Evolutionary conservation across 2,888 invertebrate genomes (phyloP).

Genomic region (Eristalis arbustorum): DNA sequence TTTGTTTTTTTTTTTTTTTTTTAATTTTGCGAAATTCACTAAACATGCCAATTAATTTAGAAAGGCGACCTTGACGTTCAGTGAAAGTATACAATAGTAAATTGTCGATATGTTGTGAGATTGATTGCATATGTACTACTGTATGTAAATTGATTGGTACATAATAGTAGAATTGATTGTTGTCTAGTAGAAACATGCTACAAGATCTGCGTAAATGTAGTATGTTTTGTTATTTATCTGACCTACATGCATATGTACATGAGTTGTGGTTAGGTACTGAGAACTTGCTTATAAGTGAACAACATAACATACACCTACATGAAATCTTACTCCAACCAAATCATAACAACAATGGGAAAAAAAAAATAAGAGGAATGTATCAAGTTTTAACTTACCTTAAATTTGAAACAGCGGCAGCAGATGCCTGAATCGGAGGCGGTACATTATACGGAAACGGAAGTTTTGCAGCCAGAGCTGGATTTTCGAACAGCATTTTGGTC

Average conservation of each 20-base stretch:
- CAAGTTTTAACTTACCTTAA: constrained; percentile 77
- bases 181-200: neutral
- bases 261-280: neutral
- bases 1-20: neutral
- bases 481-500: constrained; percentile 85
- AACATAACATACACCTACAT: neutral
- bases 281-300: neutral
- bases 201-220: no score
- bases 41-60: neutral
- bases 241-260: neutral
- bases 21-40: neutral
- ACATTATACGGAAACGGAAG: constrained; percentile 87
- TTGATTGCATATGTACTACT: neutral
- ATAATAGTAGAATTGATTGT: neutral
- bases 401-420: constrained; percentile 79
- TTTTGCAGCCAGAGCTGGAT: constrained; percentile 84
- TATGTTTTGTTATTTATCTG: neutral
- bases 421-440: constrained; percentile 84
- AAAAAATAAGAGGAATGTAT: neutral
- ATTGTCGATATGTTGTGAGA: neutral
- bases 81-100: constrained; percentile 3
- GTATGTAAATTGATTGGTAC: no score
- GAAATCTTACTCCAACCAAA: neutral
- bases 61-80: neutral
- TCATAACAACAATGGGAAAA: neutral